A percentile compares a stretch with the other conserved stretches of the same genome.
These are phyloP conservation scores for Cistogaster globosa DNA, from an alignment of 2,888 invertebrate genomes.

Conservation along the genomic window DNA sequence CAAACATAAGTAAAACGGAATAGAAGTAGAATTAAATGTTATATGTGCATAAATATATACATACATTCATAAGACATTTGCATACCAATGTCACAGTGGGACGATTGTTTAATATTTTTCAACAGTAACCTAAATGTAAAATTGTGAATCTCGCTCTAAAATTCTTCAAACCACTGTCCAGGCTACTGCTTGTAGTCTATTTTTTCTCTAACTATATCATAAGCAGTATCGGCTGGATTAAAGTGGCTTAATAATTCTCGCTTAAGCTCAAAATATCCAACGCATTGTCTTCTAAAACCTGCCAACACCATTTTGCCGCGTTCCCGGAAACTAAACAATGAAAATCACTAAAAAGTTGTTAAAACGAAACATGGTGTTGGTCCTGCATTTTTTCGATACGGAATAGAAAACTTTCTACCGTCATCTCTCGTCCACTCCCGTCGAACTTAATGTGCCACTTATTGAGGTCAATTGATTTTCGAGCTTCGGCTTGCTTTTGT, in stretches of 20 bases:
- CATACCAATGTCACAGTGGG: too few species aligned
- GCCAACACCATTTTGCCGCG: slow-evolving; percentile 57
- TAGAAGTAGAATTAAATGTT: too few species aligned
- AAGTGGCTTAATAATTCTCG: slow-evolving; percentile 2
- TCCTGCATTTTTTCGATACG: slow-evolving; percentile 45
- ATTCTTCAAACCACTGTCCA: slow-evolving; percentile 41
- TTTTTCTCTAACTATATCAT: slow-evolving; percentile 39
- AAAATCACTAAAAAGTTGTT: slow-evolving; percentile 47
- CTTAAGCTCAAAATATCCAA: slow-evolving; percentile 24
- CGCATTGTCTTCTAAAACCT: slow-evolving; percentile 41
- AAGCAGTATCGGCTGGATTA: slow-evolving; percentile 31
- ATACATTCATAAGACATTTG: too few species aligned
- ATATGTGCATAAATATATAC: too few species aligned
- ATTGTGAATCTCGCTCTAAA: slow-evolving; percentile 36
- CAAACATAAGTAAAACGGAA: neutral
- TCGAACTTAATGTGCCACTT: slow-evolving; percentile 1
- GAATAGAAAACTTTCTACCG: slow-evolving; percentile 46
- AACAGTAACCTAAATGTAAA: neutral
- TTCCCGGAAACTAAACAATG: slow-evolving; percentile 28
- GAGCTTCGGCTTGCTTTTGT: neutral
- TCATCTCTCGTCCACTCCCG: neutral
- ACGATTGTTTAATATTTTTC: too few species aligned
- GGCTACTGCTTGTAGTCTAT: slow-evolving; percentile 39
- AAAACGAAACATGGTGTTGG: slow-evolving; percentile 14
- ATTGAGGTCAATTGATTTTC: neutral